Base-by-base conservation (phyloP, 2,113 vertebrate species). In the Platichthys stellatus region DNA sequence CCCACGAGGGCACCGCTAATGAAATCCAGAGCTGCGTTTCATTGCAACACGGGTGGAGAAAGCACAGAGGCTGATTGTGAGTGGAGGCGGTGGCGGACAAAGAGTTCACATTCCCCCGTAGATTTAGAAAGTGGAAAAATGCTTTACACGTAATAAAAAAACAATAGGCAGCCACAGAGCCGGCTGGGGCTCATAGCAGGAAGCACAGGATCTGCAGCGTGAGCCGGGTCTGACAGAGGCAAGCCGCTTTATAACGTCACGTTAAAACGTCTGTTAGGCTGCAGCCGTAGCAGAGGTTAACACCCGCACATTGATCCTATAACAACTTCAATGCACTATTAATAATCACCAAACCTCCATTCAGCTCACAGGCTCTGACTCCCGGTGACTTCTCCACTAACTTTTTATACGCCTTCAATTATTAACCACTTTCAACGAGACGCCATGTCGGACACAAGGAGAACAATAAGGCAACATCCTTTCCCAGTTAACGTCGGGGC, bases 101-200 rank as follows among this genome's bases (percentile, higher is more conserved):
- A 82, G 74, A 78, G 77, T 77, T 83, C 67, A 70, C 54, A 47
- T 84, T 84, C 63, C 73, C 61, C 69, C 60, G 43, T 57, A 74
- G 83, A 82, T 86, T 88, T 72, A 72, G 81, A 81, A 84, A 86
- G 78, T 85, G 83, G 75, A 85, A 85, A 89, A 84, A 89, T 88
- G 68, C 77, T 91, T 90, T 85, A 86, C 83, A 87, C 82, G 24
- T 90, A 86, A 91, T 92, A 93, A 81, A 92, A 91, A 91, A 86
- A 86, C 86, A 82, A 88, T 78, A 77, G 49, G 87, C 63, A 87
- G 70, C 80, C 76, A 26, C n/a, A 54, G 85, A 74, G 80, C 86
- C 84, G 24, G 84, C 86, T 89, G 90, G 90, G 57, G 83, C 76
- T 86, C 70, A 47, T 84, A 78, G 81, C 74, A 74, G 86, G 88